phyloP scores from a whole-genome alignment of 2,888 invertebrate species.

The Ramazzottius varieornatus region DNA sequence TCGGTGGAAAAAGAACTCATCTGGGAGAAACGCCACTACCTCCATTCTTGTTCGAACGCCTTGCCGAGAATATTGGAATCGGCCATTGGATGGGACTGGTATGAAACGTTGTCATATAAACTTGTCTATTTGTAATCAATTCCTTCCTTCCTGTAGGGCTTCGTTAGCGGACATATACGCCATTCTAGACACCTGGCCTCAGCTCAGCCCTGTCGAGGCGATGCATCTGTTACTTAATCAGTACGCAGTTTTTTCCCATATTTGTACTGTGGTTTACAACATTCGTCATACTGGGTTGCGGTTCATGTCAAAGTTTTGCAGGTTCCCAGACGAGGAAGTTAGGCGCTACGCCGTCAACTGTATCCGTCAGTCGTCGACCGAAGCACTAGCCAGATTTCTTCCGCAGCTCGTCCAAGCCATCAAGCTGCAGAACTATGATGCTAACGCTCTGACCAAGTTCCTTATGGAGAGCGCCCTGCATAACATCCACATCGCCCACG shows the following conservation, averaged over 20 bases:
- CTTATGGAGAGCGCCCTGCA: conserved; percentile 52
- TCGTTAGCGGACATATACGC: conserved; percentile 59
- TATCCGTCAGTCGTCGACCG: conserved; percentile 49
- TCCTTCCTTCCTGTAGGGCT: no score
- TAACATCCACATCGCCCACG: conserved; percentile 71
- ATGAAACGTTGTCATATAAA: no score
- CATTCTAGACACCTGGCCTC: conserved; percentile 57
- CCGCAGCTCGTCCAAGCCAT: conserved; percentile 58
- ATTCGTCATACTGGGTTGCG: no score
- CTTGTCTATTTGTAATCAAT: no score
- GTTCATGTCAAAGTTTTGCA: conserved; percentile 20
- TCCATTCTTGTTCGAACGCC: conserved; percentile 54
- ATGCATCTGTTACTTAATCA: conserved; percentile 71
- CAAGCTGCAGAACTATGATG: conserved; percentile 1
- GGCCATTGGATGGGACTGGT: conserved; percentile 59
- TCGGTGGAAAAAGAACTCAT: conserved; percentile 31
- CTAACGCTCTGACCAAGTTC: conserved; percentile 41
- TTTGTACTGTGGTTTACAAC: background rate
- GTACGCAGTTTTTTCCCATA: conserved; percentile 26
- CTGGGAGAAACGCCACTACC: conserved; percentile 76
- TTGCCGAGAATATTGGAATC: conserved; percentile 53
- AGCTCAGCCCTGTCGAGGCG: conserved; percentile 59
- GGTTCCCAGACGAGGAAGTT: conserved; percentile 71
- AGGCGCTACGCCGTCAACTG: conserved; percentile 56
- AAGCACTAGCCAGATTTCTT: conserved; percentile 64